These are phyloP conservation scores for Ahaetulla prasina DNA, from an alignment of 2,113 vertebrate species.

Conservation along the genomic window DNA sequence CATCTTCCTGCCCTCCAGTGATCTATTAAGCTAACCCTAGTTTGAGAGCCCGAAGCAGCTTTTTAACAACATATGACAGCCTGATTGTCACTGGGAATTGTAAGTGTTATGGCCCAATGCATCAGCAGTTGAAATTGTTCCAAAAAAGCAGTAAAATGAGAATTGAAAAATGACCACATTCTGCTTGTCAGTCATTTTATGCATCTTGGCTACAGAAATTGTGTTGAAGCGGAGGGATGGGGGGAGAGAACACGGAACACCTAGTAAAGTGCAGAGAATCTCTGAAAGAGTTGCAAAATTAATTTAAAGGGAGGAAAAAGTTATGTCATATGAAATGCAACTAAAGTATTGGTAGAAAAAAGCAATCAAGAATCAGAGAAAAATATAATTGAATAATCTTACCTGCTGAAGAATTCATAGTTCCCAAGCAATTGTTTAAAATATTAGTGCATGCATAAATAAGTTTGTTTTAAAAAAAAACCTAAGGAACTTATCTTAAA, in stretches of 20 bases:
- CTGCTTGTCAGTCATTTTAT: background rate
- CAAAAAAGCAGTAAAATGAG: background rate
- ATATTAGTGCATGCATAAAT: background rate
- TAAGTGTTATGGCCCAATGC: background rate
- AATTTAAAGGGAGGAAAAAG: background rate
- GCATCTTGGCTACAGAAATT: background rate
- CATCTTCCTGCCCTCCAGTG: background rate
- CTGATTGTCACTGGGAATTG: background rate
- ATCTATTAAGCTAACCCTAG: background rate
- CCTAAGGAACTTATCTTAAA: background rate
- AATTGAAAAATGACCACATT: background rate
- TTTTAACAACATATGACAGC: background rate
- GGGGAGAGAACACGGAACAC: no score
- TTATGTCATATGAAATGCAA: background rate
- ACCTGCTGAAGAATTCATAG: background rate
- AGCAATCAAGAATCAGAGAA: background rate
- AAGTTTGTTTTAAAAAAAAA: background rate
- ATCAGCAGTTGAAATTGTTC: background rate
- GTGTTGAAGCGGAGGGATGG: accelerated
- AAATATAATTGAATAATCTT: no score
- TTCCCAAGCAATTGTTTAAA: background rate
- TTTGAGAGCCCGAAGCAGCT: background rate
- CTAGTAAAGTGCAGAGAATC: background rate
- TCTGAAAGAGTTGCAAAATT: background rate
- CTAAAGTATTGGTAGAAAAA: background rate